Evolutionary conservation across 1,140 invertebrate species (phyloP).

Genomic region (Diorhabda carinulata): DNA sequence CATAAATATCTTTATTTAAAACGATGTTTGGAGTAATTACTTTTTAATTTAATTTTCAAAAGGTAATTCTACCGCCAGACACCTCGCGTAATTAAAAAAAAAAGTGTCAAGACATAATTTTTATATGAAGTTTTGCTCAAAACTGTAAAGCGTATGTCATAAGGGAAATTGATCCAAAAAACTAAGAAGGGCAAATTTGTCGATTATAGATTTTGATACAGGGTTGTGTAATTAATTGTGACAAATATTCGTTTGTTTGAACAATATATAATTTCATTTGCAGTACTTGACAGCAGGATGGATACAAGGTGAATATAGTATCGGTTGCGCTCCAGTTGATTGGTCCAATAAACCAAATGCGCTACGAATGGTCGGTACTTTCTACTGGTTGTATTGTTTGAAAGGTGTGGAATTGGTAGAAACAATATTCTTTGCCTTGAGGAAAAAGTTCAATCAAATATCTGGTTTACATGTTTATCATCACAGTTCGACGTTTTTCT

Average conservation of each 20-base stretch:
- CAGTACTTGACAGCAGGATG: slow-evolving; percentile 24
- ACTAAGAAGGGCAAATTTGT: too few species aligned
- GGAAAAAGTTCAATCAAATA: slow-evolving; percentile 69
- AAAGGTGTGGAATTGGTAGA: slow-evolving; percentile 51
- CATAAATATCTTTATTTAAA: too few species aligned
- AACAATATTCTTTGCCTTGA: slow-evolving; percentile 64
- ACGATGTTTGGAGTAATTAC: too few species aligned
- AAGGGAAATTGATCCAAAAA: too few species aligned
- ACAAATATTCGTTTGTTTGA: too few species aligned
- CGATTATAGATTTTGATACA: too few species aligned
- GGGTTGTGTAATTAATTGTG: too few species aligned
- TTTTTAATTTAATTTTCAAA: too few species aligned
- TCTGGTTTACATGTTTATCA: slow-evolving; percentile 72
- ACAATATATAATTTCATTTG: background rate
- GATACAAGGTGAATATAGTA: slow-evolving; percentile 49
- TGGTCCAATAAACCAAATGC: slow-evolving; percentile 60
- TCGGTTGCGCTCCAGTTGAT: slow-evolving; percentile 63
- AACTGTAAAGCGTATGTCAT: background rate
- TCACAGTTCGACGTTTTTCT: slow-evolving; percentile 57
- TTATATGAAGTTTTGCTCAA: background rate
- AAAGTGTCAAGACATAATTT: too few species aligned
- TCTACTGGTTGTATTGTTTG: slow-evolving; percentile 51
- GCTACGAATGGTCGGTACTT: slow-evolving; percentile 52
- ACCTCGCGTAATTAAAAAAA: too few species aligned
- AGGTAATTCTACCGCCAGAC: too few species aligned